Percentiles rank a stretch among this genome's conserved stretches.
Evolutionary conservation across 2,113 vertebrate genomes (phyloP).

Genomic region (Oceanodroma tethys): DNA sequence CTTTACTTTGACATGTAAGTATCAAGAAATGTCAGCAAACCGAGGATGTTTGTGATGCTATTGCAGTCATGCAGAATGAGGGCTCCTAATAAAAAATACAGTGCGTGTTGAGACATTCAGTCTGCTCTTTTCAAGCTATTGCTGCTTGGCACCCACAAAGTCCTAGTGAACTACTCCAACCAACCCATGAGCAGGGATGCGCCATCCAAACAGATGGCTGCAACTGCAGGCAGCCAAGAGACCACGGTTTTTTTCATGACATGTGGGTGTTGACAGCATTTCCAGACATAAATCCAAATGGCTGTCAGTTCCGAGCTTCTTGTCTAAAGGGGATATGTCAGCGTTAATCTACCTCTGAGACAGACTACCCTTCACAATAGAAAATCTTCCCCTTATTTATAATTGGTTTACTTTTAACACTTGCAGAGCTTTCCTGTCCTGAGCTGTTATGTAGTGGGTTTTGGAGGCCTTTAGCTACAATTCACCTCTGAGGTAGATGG

Average conservation of each 20-base stretch:
- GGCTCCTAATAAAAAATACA: neutral
- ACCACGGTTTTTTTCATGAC: neutral
- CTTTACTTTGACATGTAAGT: neutral
- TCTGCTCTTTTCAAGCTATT: constrained; percentile 52
- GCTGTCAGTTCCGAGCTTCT: constrained; percentile 55
- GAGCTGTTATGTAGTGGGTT: neutral
- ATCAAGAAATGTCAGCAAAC: neutral
- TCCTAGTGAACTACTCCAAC: constrained; percentile 57
- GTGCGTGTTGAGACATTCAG: constrained; percentile 1
- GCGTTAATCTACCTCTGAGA: constrained; percentile 34
- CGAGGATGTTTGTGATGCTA: neutral
- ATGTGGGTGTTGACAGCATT: constrained; percentile 60
- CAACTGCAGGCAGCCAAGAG: constrained; percentile 57
- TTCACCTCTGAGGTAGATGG: neutral
- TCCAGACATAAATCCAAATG: constrained; percentile 65
- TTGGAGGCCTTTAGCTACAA: neutral
- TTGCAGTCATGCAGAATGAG: neutral
- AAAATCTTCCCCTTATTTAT: neutral
- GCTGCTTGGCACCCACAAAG: constrained; percentile 56
- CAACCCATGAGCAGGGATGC: constrained; percentile 56
- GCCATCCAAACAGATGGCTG: constrained; percentile 74
- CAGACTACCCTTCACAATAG: constrained; percentile 4
- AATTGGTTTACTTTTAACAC: neutral
- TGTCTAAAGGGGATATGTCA: constrained; percentile 30
- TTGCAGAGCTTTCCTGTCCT: neutral